Evolutionary conservation across 2,888 invertebrate species (phyloP), one percentile per base, ranked within the genome.

Genomic region (Stenichneumon culpator): DNA sequence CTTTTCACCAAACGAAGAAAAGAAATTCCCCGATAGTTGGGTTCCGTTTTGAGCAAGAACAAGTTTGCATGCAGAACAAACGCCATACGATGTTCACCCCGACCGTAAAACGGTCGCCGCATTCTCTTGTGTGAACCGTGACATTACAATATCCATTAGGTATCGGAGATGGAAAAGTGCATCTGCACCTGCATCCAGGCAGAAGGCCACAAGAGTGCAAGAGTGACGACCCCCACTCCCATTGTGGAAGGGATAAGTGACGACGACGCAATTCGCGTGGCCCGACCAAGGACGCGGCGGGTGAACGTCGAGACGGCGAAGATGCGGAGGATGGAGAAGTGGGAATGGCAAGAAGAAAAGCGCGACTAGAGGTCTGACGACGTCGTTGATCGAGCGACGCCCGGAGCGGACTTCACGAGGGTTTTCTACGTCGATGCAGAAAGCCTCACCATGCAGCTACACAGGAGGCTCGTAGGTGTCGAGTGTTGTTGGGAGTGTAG

Each of bases 251-350:
- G 63, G 63, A 79, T 79, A 79, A 78, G n/a, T 65, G 81, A 65
- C 73, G 82, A 63, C 68, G 77, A 81, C 63, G 84, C 73, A 52
- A 74, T 84, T 84, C 78, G 39, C 73, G 78, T 73, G 84, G 52
- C 60, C 50, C 68, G 28, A 16, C 69, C 78, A 84, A 84, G 84
- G 84, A 63, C 78, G 63, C 50, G 39, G 32, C 60, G 57, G 68
- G 68, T 50, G 57, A 22, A 50, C 25, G 74, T 75, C 65, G 83
- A 52, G 79, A n/a, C 50, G 14, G 36, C 50, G 80, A 72, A 57
- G 36, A 79, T 74, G 75, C 75, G 47, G 72, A 60, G 72, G 72
- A 77, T 36, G 77, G 60, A 65, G 77, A 77, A 54, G 65, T 32
- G 67, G 65, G 32, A 63, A 80, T 22, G 52, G 44, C 22, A 69